Percentiles rank a stretch among this genome's conserved stretches.
Evolutionary conservation across 2,797 vertebrate genomes (phyloP).

Genomic region (Myripristis murdjan): DNA sequence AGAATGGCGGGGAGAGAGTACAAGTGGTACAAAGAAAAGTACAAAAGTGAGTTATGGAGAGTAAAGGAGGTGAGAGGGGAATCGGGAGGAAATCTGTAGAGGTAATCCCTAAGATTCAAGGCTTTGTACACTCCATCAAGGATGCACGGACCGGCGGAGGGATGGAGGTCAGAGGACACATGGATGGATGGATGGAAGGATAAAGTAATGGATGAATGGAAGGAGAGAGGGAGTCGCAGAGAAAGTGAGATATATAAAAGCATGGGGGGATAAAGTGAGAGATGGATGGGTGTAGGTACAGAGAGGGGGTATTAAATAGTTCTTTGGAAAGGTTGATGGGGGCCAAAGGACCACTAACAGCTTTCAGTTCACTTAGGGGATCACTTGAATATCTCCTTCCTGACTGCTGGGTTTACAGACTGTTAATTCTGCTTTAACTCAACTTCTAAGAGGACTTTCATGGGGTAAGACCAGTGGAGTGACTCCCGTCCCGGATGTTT

Average conservation of each 20-base stretch:
- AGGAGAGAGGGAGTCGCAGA: constrained; percentile 57
- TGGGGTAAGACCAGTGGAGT: neutral
- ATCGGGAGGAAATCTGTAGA: constrained; percentile 18
- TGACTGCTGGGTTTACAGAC: constrained; percentile 1
- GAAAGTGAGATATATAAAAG: constrained; percentile 38
- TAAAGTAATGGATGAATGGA: constrained; percentile 60
- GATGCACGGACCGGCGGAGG: constrained; percentile 38
- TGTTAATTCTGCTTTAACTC: constrained; percentile 55
- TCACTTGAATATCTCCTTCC: constrained; percentile 28
- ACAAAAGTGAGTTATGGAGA: constrained; percentile 6
- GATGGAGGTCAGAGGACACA: constrained; percentile 62
- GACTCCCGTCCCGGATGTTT: too few species aligned
- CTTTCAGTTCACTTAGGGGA: constrained; percentile 32
- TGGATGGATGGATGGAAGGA: constrained; percentile 51
- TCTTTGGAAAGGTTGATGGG: constrained; percentile 56
- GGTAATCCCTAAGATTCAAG: constrained; percentile 64
- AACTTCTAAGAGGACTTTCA: constrained; percentile 23
- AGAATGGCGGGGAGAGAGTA: neutral
- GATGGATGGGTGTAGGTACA: constrained; percentile 60
- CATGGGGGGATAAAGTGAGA: constrained; percentile 51
- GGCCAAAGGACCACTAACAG: constrained; percentile 61
- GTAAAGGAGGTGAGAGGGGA: constrained; percentile 36
- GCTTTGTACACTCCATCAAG: constrained; percentile 58
- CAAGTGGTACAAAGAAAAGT: constrained; percentile 14
- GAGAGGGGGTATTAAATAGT: constrained; percentile 57